Evolutionary conservation across 2,113 vertebrate species (phyloP).

Genomic region (Siniperca chuatsi): DNA sequence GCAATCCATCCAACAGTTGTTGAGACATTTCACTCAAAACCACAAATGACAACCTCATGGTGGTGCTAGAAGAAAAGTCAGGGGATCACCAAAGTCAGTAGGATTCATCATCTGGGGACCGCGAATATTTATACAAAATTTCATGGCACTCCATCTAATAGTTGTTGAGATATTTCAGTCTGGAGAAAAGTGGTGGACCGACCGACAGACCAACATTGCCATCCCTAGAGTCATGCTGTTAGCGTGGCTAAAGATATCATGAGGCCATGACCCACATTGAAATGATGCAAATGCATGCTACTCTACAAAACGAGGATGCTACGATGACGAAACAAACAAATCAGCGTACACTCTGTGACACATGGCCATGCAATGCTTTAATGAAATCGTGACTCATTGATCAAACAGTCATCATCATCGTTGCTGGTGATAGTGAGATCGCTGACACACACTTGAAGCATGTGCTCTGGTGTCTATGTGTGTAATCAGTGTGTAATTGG

Average conservation of each 20-base stretch:
- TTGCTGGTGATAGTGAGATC: conserved; percentile 20
- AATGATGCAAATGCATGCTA: conserved; percentile 23
- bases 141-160: too few species aligned
- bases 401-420: neutral
- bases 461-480: conserved; percentile 1
- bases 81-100: neutral
- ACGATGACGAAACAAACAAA: conserved; percentile 65
- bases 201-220: neutral
- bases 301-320: conserved; percentile 19
- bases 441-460: conserved; percentile 38
- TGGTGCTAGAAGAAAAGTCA: neutral
- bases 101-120: neutral
- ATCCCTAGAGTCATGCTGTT: neutral
- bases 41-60: neutral
- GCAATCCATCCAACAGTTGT: too few species aligned
- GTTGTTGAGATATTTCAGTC: too few species aligned
- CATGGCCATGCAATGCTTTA: conserved; percentile 13
- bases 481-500: conserved; percentile 12
- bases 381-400: conserved; percentile 51
- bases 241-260: neutral
- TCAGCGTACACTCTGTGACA: conserved; percentile 46
- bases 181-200: neutral
- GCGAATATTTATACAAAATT: neutral
- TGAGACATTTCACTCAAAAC: too few species aligned
- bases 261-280: neutral